A percentile compares a stretch with the other conserved stretches of the same genome.
Conservation (phyloP, 1,140 invertebrate genomes). For the Schlechtendalia chinensis region DNA sequence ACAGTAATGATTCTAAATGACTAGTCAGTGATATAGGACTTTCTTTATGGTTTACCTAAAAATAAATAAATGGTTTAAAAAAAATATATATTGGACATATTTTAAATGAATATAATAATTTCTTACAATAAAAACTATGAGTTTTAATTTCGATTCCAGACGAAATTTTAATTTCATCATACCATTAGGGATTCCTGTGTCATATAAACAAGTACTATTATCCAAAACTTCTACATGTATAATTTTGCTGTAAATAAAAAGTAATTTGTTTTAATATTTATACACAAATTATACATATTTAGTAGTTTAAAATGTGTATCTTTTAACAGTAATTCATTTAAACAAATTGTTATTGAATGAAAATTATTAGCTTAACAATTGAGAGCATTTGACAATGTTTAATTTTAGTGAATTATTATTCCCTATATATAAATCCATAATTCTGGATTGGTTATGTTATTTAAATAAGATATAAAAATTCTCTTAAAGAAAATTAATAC, state of each 20-base stretch:
- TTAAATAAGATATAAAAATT: too few relatives aligned
- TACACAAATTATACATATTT: too few relatives aligned
- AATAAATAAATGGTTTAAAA: neutral
- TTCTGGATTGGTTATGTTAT: too few relatives aligned
- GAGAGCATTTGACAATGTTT: too few relatives aligned
- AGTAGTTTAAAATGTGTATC: too few relatives aligned
- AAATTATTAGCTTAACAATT: too few relatives aligned
- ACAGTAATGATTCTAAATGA: slow-evolving; percentile 8
- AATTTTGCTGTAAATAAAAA: neutral
- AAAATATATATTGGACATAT: neutral
- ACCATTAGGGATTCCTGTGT: slow-evolving; percentile 23
- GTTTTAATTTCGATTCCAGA: slow-evolving; percentile 34
- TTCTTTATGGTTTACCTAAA: slow-evolving; percentile 20
- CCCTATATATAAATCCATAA: too few relatives aligned
- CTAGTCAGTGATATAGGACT: neutral
- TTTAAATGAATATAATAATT: neutral
- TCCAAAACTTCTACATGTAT: slow-evolving; percentile 42
- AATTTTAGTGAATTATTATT: too few relatives aligned
- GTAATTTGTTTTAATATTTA: neutral
- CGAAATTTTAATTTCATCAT: slow-evolving; percentile 46
- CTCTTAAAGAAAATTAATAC: too few relatives aligned
- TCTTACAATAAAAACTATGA: slow-evolving; percentile 13
- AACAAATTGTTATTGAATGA: too few relatives aligned
- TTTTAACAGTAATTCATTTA: too few relatives aligned
- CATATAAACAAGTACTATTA: slow-evolving; percentile 28